phyloP scores from a whole-genome alignment of 2,888 invertebrate genomes.

The Lucinisca nassula region DNA sequence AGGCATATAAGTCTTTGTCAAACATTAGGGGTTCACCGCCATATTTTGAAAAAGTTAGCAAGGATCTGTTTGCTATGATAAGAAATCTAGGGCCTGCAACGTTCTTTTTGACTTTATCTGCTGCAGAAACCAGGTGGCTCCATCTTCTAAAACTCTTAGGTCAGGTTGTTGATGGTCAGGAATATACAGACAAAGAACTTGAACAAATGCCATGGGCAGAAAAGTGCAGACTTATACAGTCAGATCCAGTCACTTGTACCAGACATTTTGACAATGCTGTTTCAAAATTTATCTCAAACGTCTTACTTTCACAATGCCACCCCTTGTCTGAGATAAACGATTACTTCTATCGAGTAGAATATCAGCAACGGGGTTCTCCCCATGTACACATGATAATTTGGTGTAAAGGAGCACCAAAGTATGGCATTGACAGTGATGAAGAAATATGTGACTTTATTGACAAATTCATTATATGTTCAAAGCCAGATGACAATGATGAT shows the following conservation, averaged over 20 bases:
- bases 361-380: conserved; percentile 58
- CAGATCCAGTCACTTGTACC: conserved; percentile 59
- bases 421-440: not conserved
- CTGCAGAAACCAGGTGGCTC: conserved; percentile 59
- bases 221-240: conserved; percentile 41
- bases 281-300: conserved; percentile 25
- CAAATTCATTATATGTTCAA: not conserved
- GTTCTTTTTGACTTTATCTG: conserved; percentile 48
- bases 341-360: conserved; percentile 62
- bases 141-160: conserved; percentile 41
- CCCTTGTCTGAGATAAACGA: conserved; percentile 62
- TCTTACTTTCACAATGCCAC: conserved; percentile 17
- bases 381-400: conserved; percentile 14
- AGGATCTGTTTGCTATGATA: conserved; percentile 60
- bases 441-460: conserved; percentile 9
- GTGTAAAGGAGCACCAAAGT: no score
- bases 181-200: conserved; percentile 8
- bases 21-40: conserved; percentile 56
- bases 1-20: conserved; percentile 56
- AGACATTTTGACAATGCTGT: conserved; percentile 54
- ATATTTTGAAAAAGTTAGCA: conserved; percentile 47
- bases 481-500: no score
- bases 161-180: conserved; percentile 7
- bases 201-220: not conserved
- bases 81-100: conserved; percentile 48